These are phyloP conservation scores for Sinocyclocheilus rhinocerous DNA, from an alignment of 2,113 vertebrate genomes.

Conservation along the genomic window DNA sequence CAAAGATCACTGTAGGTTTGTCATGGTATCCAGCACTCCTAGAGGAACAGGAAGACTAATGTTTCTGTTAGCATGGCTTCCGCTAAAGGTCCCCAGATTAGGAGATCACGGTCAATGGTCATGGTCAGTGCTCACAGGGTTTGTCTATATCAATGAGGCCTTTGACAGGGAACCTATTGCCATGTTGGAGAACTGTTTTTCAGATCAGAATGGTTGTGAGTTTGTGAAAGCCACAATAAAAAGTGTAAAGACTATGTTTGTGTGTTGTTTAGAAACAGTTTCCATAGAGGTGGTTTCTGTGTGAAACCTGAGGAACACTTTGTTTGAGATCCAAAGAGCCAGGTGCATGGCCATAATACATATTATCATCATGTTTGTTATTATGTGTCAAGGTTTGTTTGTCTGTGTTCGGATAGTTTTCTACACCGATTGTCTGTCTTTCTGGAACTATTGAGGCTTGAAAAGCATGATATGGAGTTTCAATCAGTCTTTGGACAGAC, in stretches of 20 bases:
- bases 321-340: not conserved
- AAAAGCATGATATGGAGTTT: too few species aligned
- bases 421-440: too few species aligned
- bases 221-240: not conserved
- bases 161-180: not conserved
- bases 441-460: too few species aligned
- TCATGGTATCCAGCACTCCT: not conserved
- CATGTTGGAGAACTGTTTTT: not conserved
- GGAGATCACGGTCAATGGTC: not conserved
- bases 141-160: not conserved
- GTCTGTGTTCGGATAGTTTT: not conserved
- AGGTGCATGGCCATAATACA: not conserved
- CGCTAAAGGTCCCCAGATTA: slow-evolving; percentile 6
- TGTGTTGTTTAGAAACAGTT: not conserved
- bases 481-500: too few species aligned
- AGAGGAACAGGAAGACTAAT: not conserved
- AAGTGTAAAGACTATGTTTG: not conserved
- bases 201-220: not conserved
- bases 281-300: not conserved
- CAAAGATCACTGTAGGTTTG: slow-evolving; percentile 24
- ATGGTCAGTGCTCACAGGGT: slow-evolving; percentile 20
- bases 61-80: slow-evolving; percentile 14
- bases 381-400: not conserved
- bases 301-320: not conserved
- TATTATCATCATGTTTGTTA: not conserved